Evolutionary conservation across 2,113 vertebrate species (phyloP).

Genomic region (Menidia beryllina): DNA sequence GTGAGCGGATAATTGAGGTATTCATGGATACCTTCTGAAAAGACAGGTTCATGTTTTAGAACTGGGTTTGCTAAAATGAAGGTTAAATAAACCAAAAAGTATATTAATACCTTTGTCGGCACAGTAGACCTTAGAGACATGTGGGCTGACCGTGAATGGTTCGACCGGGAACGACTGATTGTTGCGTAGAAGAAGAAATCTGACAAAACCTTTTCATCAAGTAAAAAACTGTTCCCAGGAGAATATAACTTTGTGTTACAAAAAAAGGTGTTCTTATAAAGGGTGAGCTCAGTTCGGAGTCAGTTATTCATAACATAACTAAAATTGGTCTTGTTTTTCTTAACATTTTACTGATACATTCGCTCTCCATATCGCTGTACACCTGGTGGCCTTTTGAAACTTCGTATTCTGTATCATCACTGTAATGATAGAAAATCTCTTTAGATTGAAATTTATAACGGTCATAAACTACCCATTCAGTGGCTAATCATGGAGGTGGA

Average conservation of each 20-base stretch:
- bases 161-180: not conserved
- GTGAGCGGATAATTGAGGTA: too few species aligned
- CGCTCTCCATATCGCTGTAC: too few species aligned
- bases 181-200: not conserved
- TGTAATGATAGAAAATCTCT: too few species aligned
- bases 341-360: too few species aligned
- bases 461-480: too few species aligned
- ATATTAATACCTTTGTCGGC: not conserved
- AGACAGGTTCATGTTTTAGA: too few species aligned
- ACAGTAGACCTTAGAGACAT: not conserved
- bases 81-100: not conserved
- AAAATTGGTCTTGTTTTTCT: not conserved
- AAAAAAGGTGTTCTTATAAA: not conserved
- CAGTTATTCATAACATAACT: not conserved
- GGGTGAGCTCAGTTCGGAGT: not conserved
- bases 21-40: too few species aligned
- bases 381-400: too few species aligned
- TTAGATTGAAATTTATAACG: too few species aligned
- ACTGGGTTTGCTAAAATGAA: too few species aligned
- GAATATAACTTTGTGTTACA: not conserved
- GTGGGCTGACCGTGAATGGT: not conserved
- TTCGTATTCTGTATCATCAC: too few species aligned
- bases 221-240: not conserved
- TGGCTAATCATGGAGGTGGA: too few species aligned
- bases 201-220: not conserved